phyloP scores from a whole-genome alignment of 2,888 invertebrate species.

The Mimas tiliae region DNA sequence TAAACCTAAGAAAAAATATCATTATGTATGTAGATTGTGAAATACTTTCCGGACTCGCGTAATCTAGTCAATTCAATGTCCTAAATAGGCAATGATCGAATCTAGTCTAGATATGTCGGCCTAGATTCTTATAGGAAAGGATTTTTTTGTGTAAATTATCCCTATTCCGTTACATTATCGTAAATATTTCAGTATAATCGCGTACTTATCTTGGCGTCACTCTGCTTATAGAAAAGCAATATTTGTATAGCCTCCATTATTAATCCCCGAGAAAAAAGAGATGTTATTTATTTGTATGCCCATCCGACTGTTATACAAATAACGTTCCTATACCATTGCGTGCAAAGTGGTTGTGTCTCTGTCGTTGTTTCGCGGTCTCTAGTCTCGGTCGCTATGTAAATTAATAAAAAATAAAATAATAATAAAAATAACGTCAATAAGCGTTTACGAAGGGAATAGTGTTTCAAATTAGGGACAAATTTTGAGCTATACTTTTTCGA shows the following conservation, averaged over 20 bases:
- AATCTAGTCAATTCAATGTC: background rate
- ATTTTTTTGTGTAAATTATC: slow-evolving; percentile 4
- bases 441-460: too few species aligned
- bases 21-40: background rate
- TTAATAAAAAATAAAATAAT: too few species aligned
- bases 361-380: too few species aligned
- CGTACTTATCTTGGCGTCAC: background rate
- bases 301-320: too few species aligned
- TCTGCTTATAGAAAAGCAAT: background rate
- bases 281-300: too few species aligned
- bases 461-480: too few species aligned
- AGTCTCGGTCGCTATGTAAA: too few species aligned
- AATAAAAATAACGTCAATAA: too few species aligned
- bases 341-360: too few species aligned
- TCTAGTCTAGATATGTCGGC: background rate
- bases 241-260: background rate
- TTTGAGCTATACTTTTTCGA: too few species aligned
- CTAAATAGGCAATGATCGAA: background rate
- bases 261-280: too few species aligned
- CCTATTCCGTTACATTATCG: background rate
- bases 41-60: background rate
- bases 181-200: slow-evolving; percentile 9
- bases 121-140: background rate
- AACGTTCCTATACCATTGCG: too few species aligned
- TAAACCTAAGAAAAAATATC: background rate